Conservation (phyloP, 2,888 invertebrate genomes). For the Megastigmus dorsalis region DNA sequence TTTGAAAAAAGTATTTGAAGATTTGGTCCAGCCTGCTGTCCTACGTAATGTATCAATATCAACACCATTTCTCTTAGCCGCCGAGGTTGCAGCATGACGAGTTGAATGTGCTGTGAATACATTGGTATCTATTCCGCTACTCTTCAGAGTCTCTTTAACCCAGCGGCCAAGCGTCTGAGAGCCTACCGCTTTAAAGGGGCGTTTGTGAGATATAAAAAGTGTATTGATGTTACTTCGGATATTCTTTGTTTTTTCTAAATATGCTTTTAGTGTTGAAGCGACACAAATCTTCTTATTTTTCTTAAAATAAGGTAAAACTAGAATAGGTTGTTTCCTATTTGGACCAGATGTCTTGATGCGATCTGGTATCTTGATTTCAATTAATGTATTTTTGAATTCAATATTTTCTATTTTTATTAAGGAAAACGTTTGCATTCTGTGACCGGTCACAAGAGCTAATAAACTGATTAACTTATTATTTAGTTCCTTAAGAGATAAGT, state of each 20-base stretch:
- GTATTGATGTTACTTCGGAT: conserved; percentile 10
- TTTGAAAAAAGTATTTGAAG: conserved; percentile 31
- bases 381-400: not conserved
- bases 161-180: conserved; percentile 39
- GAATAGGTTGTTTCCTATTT: conserved; percentile 23
- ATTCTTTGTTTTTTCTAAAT: conserved; percentile 29
- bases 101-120: conserved; percentile 42
- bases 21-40: conserved; percentile 48
- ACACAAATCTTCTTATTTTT: conserved; percentile 30
- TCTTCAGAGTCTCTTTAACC: conserved; percentile 24
- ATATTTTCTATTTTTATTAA: conserved; percentile 52
- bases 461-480: conserved; percentile 40
- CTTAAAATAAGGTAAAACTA: conserved; percentile 29
- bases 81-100: conserved; percentile 46
- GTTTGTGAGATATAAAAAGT: conserved; percentile 40
- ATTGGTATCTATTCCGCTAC: conserved; percentile 19
- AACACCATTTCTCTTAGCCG: conserved; percentile 43
- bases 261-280: conserved; percentile 7
- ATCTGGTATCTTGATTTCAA: conserved; percentile 49
- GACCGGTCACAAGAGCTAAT: conserved; percentile 47
- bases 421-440: conserved; percentile 51
- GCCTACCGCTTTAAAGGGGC: conserved; percentile 30
- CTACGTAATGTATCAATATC: conserved; percentile 33
- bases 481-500: conserved; percentile 41
- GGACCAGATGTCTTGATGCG: conserved; percentile 49